phyloP scores from a whole-genome alignment of 2,797 vertebrate genomes.

The Calcarius lapponicus region DNA sequence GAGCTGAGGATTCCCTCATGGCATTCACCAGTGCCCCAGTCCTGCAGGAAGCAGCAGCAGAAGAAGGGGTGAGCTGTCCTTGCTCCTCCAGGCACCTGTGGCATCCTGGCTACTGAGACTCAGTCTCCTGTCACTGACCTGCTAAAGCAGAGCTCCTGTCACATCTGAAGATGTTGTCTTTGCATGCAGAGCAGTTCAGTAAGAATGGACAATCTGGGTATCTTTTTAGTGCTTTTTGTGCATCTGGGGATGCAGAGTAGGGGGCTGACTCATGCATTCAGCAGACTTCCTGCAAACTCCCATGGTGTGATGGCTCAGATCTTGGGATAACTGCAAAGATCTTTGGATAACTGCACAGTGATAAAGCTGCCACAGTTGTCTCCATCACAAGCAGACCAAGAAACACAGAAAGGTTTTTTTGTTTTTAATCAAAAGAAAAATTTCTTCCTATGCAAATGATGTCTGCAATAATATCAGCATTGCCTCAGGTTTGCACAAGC shows the following conservation, averaged over 20 bases:
- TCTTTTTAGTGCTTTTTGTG: not conserved
- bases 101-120: not conserved
- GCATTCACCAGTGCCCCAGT: accelerated
- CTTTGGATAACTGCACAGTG: not conserved
- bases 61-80: not conserved
- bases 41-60: not conserved
- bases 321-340: not conserved
- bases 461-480: constrained; percentile 18
- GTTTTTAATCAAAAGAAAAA: constrained; percentile 41
- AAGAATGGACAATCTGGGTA: not conserved
- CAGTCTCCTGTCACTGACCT: not conserved
- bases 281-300: not conserved
- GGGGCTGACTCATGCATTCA: not conserved
- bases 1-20: not conserved
- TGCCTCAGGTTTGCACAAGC: constrained; percentile 53
- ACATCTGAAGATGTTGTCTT: not conserved
- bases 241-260: not conserved
- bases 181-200: not conserved
- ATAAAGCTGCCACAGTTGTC: not conserved
- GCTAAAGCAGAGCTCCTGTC: not conserved
- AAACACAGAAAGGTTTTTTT: not conserved
- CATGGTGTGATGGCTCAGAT: not conserved
- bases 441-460: constrained; percentile 56
- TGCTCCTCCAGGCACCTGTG: not conserved
- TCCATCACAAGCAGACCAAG: not conserved